phyloP scores from a whole-genome alignment of 64 coral and sea anemone genomes.

The Pocillopora verrucosa region DNA sequence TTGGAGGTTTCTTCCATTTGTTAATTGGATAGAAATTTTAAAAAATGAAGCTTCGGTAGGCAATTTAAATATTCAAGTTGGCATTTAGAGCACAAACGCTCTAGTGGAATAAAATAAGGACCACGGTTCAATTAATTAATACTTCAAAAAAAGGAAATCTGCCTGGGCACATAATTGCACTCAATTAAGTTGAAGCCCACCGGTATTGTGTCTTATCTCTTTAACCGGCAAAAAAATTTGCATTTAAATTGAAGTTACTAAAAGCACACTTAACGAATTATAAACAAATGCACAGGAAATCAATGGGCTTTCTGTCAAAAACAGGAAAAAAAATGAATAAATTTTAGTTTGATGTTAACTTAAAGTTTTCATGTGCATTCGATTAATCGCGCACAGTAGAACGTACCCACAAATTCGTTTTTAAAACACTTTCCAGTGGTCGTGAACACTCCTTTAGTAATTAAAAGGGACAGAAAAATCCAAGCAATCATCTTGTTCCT shows the following conservation, averaged over 20 bases:
- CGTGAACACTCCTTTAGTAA: conserved; percentile 1
- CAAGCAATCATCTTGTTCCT: neutral
- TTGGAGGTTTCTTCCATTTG: too few species aligned
- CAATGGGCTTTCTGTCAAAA: neutral
- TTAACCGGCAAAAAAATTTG: neutral
- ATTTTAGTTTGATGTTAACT: neutral
- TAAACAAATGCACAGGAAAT: neutral
- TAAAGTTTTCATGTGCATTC: neutral
- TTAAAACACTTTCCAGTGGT: conserved; percentile 7
- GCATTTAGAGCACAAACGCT: too few species aligned
- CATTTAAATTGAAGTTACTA: neutral
- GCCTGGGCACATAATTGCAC: too few species aligned
- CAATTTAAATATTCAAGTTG: too few species aligned
- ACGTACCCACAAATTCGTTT: conserved; percentile 3
- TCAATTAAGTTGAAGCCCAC: too few species aligned
- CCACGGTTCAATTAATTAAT: too few species aligned
- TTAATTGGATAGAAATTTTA: too few species aligned
- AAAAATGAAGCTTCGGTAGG: too few species aligned
- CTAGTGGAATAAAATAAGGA: too few species aligned
- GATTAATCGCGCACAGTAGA: neutral
- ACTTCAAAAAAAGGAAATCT: too few species aligned
- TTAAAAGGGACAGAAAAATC: conserved; percentile 1
- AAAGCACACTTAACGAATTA: neutral
- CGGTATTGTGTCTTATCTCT: too few species aligned
- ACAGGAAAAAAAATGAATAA: neutral